Percentiles rank a stretch among this genome's conserved stretches.
phyloP scores from a whole-genome alignment of 2,888 invertebrate genomes.

The Hydropsyche betteni region DNA sequence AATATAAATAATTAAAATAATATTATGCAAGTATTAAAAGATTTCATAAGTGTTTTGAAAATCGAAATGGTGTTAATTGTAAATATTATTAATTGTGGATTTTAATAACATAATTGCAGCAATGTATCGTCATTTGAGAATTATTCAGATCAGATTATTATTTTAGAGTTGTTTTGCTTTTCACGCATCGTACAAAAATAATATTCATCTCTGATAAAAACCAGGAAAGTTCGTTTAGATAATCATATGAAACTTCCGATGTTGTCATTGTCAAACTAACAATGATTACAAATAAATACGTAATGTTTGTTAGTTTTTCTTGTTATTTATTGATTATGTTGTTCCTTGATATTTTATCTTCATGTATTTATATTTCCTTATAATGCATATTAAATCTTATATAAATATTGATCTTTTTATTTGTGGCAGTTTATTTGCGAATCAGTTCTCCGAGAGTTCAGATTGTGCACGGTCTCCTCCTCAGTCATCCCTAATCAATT shows the following conservation, averaged over 20 bases:
- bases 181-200: too few relatives aligned
- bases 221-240: neutral
- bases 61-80: too few relatives aligned
- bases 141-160: too few relatives aligned
- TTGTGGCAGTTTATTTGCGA: conserved; percentile 59
- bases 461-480: conserved; percentile 59
- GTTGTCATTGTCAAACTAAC: neutral
- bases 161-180: too few relatives aligned
- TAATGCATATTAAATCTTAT: neutral
- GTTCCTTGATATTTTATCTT: conserved; percentile 3
- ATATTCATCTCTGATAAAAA: too few relatives aligned
- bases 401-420: conserved; percentile 26
- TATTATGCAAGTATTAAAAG: too few relatives aligned
- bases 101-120: too few relatives aligned
- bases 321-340: neutral
- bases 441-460: conserved; percentile 61
- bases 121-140: too few relatives aligned
- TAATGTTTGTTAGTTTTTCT: neutral
- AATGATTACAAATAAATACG: neutral
- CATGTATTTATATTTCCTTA: neutral
- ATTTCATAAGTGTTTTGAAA: neutral
- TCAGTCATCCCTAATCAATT: neutral
- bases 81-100: too few relatives aligned
- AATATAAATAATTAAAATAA: neutral
- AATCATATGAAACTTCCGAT: conserved; percentile 1